Conservation (phyloP, 2,113 vertebrate genomes). For the Cryptotis parvus region DNA sequence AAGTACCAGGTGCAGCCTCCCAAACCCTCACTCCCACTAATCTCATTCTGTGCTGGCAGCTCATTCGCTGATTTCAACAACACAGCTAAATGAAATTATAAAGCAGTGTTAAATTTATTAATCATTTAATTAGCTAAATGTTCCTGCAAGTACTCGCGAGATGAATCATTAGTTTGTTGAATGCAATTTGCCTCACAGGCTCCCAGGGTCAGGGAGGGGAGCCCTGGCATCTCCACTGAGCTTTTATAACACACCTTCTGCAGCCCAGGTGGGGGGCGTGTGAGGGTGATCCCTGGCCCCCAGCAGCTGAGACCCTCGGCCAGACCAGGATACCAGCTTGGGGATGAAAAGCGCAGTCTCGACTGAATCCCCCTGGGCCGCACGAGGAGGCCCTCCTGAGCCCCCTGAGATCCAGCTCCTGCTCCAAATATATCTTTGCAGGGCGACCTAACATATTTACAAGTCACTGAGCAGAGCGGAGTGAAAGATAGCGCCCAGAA, state of each 20-base stretch:
- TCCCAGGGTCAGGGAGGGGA: constrained; percentile 95
- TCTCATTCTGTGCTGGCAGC: constrained; percentile 91
- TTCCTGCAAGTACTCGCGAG: constrained; percentile 96
- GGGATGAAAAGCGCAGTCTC: not conserved
- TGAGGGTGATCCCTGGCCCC: constrained; percentile 61
- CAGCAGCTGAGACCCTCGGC: constrained; percentile 82
- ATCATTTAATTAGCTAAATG: constrained; percentile 99
- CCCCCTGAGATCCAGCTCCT: constrained; percentile 66
- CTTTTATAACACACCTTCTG: constrained; percentile 87
- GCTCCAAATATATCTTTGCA: constrained; percentile 74
- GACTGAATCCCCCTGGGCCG: constrained; percentile 60
- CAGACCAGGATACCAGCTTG: constrained; percentile 68
- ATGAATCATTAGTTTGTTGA: constrained; percentile 98
- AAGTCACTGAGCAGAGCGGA: constrained; percentile 87
- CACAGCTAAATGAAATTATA: constrained; percentile 99
- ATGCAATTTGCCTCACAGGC: constrained; percentile 96
- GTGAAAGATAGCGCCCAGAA: constrained; percentile 86
- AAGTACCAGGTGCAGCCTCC: constrained; percentile 94
- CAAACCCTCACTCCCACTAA: constrained; percentile 96
- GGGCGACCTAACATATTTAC: constrained; percentile 88
- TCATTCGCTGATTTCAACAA: constrained; percentile 96
- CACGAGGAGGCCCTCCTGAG: constrained; percentile 50
- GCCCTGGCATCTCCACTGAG: constrained; percentile 90
- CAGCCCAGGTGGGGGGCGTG: constrained; percentile 46
- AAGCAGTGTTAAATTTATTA: constrained; percentile 99